Base-by-base conservation (phyloP, 2,113 vertebrate genomes). In the Aegypius monachus region DNA sequence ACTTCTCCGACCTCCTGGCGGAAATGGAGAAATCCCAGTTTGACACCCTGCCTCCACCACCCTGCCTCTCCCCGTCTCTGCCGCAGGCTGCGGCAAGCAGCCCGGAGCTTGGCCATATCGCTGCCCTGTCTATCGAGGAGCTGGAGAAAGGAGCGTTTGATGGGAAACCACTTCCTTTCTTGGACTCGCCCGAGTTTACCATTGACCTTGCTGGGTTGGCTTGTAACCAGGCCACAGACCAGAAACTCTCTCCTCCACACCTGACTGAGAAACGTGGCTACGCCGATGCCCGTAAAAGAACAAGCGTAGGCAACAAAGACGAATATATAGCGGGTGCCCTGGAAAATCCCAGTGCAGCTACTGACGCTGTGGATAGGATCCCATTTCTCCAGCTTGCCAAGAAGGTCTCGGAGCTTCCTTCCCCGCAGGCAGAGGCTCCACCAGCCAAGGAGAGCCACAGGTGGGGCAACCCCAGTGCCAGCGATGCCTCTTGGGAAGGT, bases 1-100 rank as follows among this genome's bases (percentile, higher is more conserved):
- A 98, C 67, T 98, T 98, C 93, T 98, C 98, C 0, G 98, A 98
- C 47, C 98, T 97, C 43, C 90, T 98, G 50, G 97, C 67, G 1
- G 96, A 98, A 74, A 96, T 97, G 73, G 96, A 97, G 55, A 94
- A 98, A 66, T 97, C 95, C 25, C 97, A 94, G 1, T 86, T 98
- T 82, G 96, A 96, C 31, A 21, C 84, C 32, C 83, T 96, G 85
- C 97, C 97, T 42, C 97, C 98, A 11, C 97, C 98, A 1, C 95
- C 88, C 2, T 95, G 97, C 74, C 92, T 97, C 50, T 96, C 98
- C 85, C 96, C 98, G 1, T 82, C 98, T 56, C 61, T 97, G 83
- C 95, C 98, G 0, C 98, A 95, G 38, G 94, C 97, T 73, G 96
- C 94, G 18, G 84, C 74, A 1, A 86, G 86, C 55, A 92, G 97